phyloP scores from a whole-genome alignment of 2,113 vertebrate genomes.

The Opisthocomus hoazin region DNA sequence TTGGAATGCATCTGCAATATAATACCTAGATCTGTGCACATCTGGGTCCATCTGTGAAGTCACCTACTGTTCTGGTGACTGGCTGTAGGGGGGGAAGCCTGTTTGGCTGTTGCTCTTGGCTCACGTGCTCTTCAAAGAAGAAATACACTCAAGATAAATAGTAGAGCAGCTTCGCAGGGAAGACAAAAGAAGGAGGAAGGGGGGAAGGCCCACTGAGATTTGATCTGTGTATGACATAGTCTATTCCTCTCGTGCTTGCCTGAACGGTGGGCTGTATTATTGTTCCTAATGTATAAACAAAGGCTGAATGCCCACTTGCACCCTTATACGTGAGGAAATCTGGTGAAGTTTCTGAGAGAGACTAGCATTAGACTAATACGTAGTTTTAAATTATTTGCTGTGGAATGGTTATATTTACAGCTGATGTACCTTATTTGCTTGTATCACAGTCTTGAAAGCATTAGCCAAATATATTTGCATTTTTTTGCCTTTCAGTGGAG shows the following conservation, averaged over 20 bases:
- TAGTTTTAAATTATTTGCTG: neutral
- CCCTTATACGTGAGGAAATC: neutral
- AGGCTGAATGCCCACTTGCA: neutral
- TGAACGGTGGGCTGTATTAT: neutral
- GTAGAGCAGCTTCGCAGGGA: neutral
- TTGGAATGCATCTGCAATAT: neutral
- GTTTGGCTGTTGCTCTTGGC: neutral
- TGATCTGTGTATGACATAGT: neutral
- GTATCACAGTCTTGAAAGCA: neutral
- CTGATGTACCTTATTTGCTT: neutral
- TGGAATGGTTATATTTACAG: neutral
- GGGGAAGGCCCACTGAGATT: neutral
- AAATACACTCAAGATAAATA: neutral
- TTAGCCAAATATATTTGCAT: constrained; percentile 60
- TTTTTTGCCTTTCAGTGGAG: constrained; percentile 92
- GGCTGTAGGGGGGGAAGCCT: neutral
- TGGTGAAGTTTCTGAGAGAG: neutral
- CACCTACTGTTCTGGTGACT: neutral
- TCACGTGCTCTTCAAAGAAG: neutral
- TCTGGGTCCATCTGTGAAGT: neutral
- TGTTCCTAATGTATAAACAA: neutral
- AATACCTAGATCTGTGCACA: neutral
- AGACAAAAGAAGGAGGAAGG: neutral
- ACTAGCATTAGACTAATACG: neutral
- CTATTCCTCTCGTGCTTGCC: neutral